Evolutionary conservation across 2,113 vertebrate genomes (phyloP).

Genomic region (Pampusana beccarii): DNA sequence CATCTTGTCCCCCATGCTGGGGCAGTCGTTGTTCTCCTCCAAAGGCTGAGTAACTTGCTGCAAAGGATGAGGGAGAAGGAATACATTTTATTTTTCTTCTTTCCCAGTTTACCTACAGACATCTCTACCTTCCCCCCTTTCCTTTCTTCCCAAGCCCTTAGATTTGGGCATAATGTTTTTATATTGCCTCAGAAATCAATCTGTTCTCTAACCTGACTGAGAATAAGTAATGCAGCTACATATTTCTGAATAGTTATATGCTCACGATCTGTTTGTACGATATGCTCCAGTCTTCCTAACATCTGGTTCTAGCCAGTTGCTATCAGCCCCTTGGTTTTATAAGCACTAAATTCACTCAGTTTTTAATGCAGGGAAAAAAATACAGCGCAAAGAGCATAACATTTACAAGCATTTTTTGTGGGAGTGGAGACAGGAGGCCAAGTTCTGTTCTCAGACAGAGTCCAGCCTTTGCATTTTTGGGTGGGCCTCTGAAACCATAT

Average conservation of each 20-base stretch:
- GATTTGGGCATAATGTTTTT: constrained; percentile 55
- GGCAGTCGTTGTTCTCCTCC: background rate
- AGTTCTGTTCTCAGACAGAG: constrained; percentile 33
- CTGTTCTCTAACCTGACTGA: constrained; percentile 54
- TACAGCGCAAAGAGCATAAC: constrained; percentile 22
- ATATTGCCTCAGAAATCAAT: constrained; percentile 61
- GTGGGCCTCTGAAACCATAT: constrained; percentile 25
- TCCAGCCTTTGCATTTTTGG: constrained; percentile 57
- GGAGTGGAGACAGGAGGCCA: constrained; percentile 55
- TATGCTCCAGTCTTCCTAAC: constrained; percentile 59
- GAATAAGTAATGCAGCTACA: constrained; percentile 70
- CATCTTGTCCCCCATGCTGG: background rate
- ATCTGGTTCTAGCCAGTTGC: constrained; percentile 71
- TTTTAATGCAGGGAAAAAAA: constrained; percentile 43
- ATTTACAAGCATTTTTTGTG: constrained; percentile 63
- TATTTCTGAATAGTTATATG: constrained; percentile 64
- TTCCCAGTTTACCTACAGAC: background rate
- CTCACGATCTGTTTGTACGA: constrained; percentile 53
- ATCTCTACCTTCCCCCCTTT: background rate
- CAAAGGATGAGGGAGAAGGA: background rate
- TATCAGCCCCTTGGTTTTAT: constrained; percentile 67
- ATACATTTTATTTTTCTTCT: background rate
- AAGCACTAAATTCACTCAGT: constrained; percentile 61
- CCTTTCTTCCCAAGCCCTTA: background rate
- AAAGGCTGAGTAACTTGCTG: background rate